These are phyloP conservation scores for Diachrysia chrysitis DNA, from an alignment of 2,888 invertebrate species.

Conservation along the genomic window DNA sequence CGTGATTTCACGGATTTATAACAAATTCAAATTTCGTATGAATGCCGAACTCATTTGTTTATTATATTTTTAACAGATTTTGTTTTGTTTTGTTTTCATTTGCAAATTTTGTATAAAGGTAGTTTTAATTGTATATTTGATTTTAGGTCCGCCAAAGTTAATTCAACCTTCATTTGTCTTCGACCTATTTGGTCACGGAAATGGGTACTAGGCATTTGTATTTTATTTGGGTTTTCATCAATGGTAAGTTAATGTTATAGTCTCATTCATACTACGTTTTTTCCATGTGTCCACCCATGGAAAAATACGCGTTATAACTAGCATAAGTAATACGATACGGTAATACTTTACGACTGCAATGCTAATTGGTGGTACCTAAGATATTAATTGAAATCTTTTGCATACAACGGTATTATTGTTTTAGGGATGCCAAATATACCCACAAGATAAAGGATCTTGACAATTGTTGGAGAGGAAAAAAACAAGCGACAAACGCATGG, in stretches of 20 bases:
- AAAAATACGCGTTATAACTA: conserved; percentile 21
- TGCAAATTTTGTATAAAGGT: not conserved
- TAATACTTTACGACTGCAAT: conserved; percentile 10
- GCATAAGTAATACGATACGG: no score
- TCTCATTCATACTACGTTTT: not conserved
- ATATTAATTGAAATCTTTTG: conserved; percentile 27
- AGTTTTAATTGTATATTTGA: not conserved
- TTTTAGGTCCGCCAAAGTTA: conserved; percentile 18
- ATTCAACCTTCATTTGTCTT: conserved; percentile 15
- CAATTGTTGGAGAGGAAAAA: not conserved
- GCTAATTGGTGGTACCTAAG: conserved; percentile 39
- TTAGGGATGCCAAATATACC: not conserved
- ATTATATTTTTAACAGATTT: not conserved
- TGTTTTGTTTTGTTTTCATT: not conserved
- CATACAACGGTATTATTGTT: not conserved
- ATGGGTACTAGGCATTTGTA: not conserved
- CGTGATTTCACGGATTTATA: conserved; percentile 10
- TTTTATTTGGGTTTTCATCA: not conserved
- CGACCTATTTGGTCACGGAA: conserved; percentile 19
- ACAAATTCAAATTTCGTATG: conserved; percentile 4
- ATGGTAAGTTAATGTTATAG: not conserved
- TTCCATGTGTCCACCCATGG: conserved; percentile 3
- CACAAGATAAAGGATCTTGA: not conserved
- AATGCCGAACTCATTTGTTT: conserved; percentile 12
- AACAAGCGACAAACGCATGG: conserved; percentile 10